Base-by-base conservation (phyloP, 1,140 invertebrate species). In the fruit fly (Drosophila melanogaster) region DNA sequence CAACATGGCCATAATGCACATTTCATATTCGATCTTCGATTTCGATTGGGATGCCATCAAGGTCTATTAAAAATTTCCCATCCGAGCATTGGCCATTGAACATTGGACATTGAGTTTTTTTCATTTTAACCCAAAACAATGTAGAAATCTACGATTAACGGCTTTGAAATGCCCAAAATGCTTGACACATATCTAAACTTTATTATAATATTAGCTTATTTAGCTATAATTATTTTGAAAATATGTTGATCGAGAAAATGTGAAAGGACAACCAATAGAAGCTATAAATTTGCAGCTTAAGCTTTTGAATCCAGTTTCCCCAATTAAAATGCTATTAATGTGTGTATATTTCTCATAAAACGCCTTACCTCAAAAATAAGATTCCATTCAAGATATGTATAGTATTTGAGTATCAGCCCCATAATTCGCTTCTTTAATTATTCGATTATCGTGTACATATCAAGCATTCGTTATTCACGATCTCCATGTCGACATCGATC, bases 1-100 rank as follows among this genome's bases (percentile, higher is more conserved):
- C 44, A 4, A 49, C 43, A 61, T 60, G 60, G 37, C 40, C 57
- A 51, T 35, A 33, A 30, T 66, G 47, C 65, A 60, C 51, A 11
- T 12, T 14, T 44, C 33, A 15, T 30, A 15, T 5, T 15, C 10
- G 40, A 47, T 33, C 54, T 22, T 10, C n/a, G 12, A 54, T 12
- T 22, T 24, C 12, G 17, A 40, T 41, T 55, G 15, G 12, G 3
- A 30, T 57, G 7, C 22, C 6, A 24, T 44, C 40, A 26, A 41
- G 37, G 53, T 40, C 30, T 6, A 11, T 62, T 7, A n/a, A 46
- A 64, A 38, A 40, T 49, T 49, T 50, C 3, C 22, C 33, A 50
- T 50, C 19, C 17, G 17, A 49, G 22, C 58, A 30, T 46, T 24
- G 19, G 19, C 19, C 19, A 19, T 44, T 46, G 7, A n/a, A 43